Evolutionary conservation across 2,888 invertebrate species (phyloP), one percentile per base, ranked within the genome.

Genomic region (Sepiola atlantica): DNA sequence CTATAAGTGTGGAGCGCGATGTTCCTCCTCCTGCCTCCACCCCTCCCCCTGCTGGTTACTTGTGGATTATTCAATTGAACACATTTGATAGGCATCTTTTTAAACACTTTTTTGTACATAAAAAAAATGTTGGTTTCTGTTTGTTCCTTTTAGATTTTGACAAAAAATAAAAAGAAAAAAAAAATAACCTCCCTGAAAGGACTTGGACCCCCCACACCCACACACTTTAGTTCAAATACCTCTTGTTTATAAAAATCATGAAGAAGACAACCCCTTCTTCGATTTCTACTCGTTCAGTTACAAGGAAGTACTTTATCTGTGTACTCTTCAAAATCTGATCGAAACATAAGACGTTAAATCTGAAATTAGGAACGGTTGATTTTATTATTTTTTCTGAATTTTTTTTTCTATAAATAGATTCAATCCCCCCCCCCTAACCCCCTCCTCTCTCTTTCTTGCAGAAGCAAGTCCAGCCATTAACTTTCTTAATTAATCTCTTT

Each of bases 41-140:
- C 77, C 77, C n/a, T 61, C 21, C 61, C 45, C n/a, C 32, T 77
- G 77, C 77, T 77, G 77, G 77, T 77, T 77, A 32, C 77, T 77
- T n/a, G 77, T 32, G 77, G 32, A 77, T 77, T 77, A 77, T 77
- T 77, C n/a, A n/a, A 77, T 32, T 1, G n/a, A n/a, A 77, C 77
- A 77, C n/a, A 18, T 77, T 45, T 77, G 77, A n/a, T 77, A 77
- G 77, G n/a, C 21, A 10, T 77, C n/a, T 77, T 77, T 45, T 77
- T n/a, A n/a, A n/a, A 77, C 77, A 77, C 77, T 77, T 61, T n/a
- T 61, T 28, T 61, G 77, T 77, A 77, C n/a, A 77, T 77, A 77
- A 32, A n/a, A 18, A 45, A 45, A 45, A 45, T 45, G 45, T 45
- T 77, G 77, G 77, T 18, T 77, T 14, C 3, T 77, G 77, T 77